Percentiles rank a stretch among this genome's conserved stretches.
These are phyloP conservation scores for Aleiodes leptofemur DNA, from an alignment of 2,888 invertebrate genomes.

Conservation along the genomic window DNA sequence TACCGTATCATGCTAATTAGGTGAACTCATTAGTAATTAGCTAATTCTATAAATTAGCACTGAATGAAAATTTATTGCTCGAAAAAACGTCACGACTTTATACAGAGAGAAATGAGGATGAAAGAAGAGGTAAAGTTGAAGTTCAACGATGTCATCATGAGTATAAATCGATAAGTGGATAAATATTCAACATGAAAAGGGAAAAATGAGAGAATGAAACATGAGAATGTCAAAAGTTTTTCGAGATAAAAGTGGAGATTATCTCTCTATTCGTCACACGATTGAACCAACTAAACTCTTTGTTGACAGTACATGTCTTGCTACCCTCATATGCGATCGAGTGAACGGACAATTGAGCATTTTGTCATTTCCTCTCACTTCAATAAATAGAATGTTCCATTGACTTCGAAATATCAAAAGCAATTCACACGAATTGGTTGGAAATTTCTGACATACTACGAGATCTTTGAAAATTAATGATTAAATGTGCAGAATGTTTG, in stretches of 20 bases:
- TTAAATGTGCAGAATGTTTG: background rate
- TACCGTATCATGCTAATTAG: constrained; percentile 22
- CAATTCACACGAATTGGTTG: background rate
- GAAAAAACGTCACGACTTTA: background rate
- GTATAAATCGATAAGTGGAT: background rate
- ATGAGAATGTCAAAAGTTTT: constrained; percentile 5
- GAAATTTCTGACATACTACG: background rate
- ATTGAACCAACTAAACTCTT: constrained; percentile 20
- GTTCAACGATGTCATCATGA: background rate
- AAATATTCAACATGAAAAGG: background rate
- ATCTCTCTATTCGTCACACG: constrained; percentile 11
- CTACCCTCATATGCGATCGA: constrained; percentile 28
- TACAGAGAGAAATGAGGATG: background rate
- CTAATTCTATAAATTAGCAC: background rate
- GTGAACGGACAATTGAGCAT: constrained; percentile 32
- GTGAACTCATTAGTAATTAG: constrained; percentile 31
- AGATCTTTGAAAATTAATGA: background rate
- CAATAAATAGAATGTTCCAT: constrained; percentile 47
- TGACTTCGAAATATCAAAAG: constrained; percentile 32
- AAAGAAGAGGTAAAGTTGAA: background rate
- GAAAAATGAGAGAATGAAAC: background rate
- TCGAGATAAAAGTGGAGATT: background rate
- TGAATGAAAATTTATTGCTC: constrained; percentile 2
- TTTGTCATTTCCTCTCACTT: constrained; percentile 31
- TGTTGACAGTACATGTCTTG: constrained; percentile 24